These are phyloP conservation scores for Cossypha heuglini DNA, from an alignment of 2,797 vertebrate species.

Conservation along the genomic window DNA sequence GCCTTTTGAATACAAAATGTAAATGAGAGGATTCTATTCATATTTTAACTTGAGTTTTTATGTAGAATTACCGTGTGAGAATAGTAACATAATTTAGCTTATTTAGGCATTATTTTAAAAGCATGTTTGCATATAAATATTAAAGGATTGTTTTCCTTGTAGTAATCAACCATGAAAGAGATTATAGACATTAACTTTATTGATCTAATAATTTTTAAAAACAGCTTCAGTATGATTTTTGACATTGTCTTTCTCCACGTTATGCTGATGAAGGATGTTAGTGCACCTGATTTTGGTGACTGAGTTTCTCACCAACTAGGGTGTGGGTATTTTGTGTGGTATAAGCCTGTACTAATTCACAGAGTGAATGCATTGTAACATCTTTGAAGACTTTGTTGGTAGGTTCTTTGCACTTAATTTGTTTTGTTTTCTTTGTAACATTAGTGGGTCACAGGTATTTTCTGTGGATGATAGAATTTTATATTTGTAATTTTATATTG, in stretches of 20 bases:
- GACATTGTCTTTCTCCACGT: accelerated
- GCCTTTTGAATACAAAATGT: background rate
- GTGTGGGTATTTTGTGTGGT: background rate
- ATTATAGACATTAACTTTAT: background rate
- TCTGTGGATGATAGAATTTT: background rate
- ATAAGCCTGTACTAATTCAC: background rate
- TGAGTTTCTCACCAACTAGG: background rate
- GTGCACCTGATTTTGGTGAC: background rate
- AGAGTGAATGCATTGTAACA: background rate
- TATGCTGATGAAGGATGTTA: background rate
- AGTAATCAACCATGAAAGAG: background rate
- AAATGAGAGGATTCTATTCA: background rate
- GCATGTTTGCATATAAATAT: background rate
- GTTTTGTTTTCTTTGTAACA: background rate
- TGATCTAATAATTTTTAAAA: background rate
- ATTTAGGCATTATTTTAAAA: background rate
- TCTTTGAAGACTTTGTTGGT: background rate
- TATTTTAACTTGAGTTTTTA: background rate
- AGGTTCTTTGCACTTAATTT: background rate
- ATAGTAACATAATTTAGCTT: background rate
- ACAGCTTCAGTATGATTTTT: background rate
- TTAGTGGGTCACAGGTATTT: background rate
- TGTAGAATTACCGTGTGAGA: background rate
- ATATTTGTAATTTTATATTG: background rate
- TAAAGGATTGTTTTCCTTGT: background rate